These are phyloP conservation scores for Amyelois transitella DNA, from an alignment of 1,140 invertebrate species.

Conservation along the genomic window DNA sequence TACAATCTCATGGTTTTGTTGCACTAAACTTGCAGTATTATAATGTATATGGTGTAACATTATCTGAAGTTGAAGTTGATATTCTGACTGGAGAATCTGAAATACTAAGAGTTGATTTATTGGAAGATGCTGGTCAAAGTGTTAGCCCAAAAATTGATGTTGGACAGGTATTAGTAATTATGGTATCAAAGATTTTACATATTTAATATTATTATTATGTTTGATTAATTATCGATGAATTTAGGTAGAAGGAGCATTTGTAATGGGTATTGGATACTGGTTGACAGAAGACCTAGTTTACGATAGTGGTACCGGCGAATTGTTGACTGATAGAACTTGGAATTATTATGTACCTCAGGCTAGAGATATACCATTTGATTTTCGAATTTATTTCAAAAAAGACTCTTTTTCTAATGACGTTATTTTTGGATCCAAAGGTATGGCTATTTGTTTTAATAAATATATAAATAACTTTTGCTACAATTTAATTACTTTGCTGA, in stretches of 20 bases:
- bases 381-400: slow-evolving; percentile 82
- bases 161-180: slow-evolving; percentile 84
- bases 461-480: background rate
- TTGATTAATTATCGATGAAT: background rate
- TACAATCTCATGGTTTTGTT: slow-evolving; percentile 49
- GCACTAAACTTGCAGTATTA: slow-evolving; percentile 48
- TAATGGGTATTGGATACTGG: slow-evolving; percentile 90
- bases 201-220: background rate
- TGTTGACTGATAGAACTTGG: slow-evolving; percentile 86
- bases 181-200: background rate
- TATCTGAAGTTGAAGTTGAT: slow-evolving; percentile 83
- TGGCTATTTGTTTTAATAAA: background rate
- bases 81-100: slow-evolving; percentile 82
- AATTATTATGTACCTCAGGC: slow-evolving; percentile 86
- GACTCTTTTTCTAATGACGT: slow-evolving; percentile 80
- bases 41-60: slow-evolving; percentile 77
- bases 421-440: slow-evolving; percentile 85
- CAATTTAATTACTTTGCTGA: too few relatives aligned
- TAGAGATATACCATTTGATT: slow-evolving; percentile 88
- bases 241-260: slow-evolving; percentile 83
- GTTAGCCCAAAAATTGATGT: slow-evolving; percentile 85
- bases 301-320: slow-evolving; percentile 77
- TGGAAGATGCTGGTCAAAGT: slow-evolving; percentile 85
- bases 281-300: slow-evolving; percentile 81
- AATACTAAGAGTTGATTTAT: slow-evolving; percentile 80